phyloP scores from a whole-genome alignment of 1,140 invertebrate species.

The Drosophila miranda region DNA sequence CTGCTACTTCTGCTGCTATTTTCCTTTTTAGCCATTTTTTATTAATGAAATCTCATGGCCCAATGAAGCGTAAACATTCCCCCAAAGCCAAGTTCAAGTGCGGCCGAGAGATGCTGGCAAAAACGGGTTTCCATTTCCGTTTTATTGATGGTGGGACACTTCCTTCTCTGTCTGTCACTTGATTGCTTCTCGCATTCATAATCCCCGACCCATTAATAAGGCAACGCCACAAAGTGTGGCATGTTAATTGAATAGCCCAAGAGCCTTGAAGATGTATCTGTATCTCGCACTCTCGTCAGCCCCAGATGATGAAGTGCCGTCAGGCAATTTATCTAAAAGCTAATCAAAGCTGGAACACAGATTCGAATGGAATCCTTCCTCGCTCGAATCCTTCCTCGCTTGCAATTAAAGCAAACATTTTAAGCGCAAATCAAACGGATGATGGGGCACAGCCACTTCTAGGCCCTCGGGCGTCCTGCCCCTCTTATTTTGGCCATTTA shows the following conservation, averaged over 20 bases:
- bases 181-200: constrained; percentile 58
- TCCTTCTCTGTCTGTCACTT: constrained; percentile 41
- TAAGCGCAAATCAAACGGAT: constrained; percentile 62
- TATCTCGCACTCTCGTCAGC: constrained; percentile 10
- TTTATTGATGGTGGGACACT: constrained; percentile 53
- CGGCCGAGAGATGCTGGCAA: constrained; percentile 33
- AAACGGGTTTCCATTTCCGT: constrained; percentile 34
- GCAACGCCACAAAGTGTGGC: constrained; percentile 32
- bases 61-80: constrained; percentile 74
- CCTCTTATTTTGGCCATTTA: constrained; percentile 66
- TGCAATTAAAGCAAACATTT: constrained; percentile 52
- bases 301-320: constrained; percentile 37
- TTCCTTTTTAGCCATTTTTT: constrained; percentile 75
- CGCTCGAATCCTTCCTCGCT: neutral
- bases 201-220: constrained; percentile 56
- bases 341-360: constrained; percentile 57
- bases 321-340: constrained; percentile 68
- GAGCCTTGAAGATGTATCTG: no score
- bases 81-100: constrained; percentile 43
- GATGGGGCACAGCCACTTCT: constrained; percentile 50
- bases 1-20: constrained; percentile 38
- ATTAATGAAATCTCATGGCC: constrained; percentile 80
- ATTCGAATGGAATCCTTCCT: constrained; percentile 45
- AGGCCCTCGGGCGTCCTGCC: no score
- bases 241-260: constrained; percentile 49